Evolutionary conservation across 2,797 vertebrate species (phyloP), one percentile per base, ranked within the genome.

Genomic region (Brachymystax lenok): DNA sequence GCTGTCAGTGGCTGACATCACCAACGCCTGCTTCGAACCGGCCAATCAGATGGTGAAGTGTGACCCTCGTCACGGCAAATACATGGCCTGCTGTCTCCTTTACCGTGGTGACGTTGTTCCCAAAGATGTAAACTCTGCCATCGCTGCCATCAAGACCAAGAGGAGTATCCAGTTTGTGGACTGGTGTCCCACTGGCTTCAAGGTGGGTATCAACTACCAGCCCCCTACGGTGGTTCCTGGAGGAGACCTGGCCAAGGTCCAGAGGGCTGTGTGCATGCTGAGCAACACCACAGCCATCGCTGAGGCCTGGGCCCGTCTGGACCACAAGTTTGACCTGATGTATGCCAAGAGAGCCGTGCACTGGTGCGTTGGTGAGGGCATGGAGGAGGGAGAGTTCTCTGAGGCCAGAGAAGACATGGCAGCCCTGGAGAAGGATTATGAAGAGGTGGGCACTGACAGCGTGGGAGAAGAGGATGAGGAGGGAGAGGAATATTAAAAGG

Each of bases 21-120:
- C 96, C 69, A 97, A 94, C 0, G 86, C 95, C 59, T 97, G 96
- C 79, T 97, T 97, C 19, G 95, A 97, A 74, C 96, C 95, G n/a
- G 93, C 96, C 74, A 97, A 97, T 84, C 96, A 97, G 92, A 97
- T 97, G 97, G 96, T 97, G 46, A 97, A 97, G 77, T 98, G 96
- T 2, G 96, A 97, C 74, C 96, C 96, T 74, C 95, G 94, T 76
- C 95, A 96, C 0, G 96, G 96, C 79, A 96, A 97, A 90, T 97
- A 97, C 87, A 96, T 96, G 96, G 94, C 94, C 75, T 97, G 96
- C 86, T 97, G 96, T 76, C 92, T 97, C 88, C 83, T 97, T 3
- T 97, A 97, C 33, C 92, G 96, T 74, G 96, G 96, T 0, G 52
- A 54, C 5, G 52, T 54, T 54, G 52, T 54, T 54, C 52, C 52